Percentiles rank a stretch among this genome's conserved stretches.
These are phyloP conservation scores for Hyalella azteca DNA, from an alignment of 2,888 invertebrate genomes.

Conservation along the genomic window DNA sequence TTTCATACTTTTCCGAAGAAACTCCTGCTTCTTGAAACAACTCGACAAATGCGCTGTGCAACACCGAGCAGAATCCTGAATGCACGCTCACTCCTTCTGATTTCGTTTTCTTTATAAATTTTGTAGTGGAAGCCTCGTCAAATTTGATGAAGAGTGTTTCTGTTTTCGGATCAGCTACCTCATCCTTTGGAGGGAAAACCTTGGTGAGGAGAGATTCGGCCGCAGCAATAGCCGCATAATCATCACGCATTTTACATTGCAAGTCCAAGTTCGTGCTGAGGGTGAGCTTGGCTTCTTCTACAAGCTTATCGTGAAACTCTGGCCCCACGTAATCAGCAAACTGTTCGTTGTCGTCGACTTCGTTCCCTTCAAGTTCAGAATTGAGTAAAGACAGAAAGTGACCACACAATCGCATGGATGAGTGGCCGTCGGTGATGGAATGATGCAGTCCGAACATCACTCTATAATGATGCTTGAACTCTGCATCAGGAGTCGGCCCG, in stretches of 20 bases:
- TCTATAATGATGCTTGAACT: neutral
- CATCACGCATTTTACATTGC: neutral
- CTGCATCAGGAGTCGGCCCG: neutral
- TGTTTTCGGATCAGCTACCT: neutral
- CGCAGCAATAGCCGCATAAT: neutral
- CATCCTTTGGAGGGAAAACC: neutral
- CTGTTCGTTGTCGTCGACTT: slow-evolving; percentile 43
- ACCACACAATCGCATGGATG: slow-evolving; percentile 41
- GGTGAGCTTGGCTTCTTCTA: neutral
- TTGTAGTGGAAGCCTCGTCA: neutral
- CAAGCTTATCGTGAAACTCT: neutral
- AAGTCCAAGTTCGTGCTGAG: neutral
- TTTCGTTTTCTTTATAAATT: slow-evolving; percentile 9
- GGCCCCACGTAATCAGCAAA: slow-evolving; percentile 26
- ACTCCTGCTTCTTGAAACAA: slow-evolving; percentile 32
- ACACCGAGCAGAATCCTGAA: slow-evolving; percentile 44
- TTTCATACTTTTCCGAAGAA: slow-evolving; percentile 1
- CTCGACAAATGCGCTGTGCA: slow-evolving; percentile 43
- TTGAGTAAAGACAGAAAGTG: slow-evolving; percentile 41
- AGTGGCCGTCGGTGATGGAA: slow-evolving; percentile 45
- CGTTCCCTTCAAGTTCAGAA: slow-evolving; percentile 35
- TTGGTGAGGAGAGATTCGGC: neutral
- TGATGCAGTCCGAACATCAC: slow-evolving; percentile 47
- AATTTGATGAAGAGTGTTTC: neutral
- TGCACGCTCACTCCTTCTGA: slow-evolving; percentile 41